These are phyloP conservation scores for Noctua fimbriata DNA, from an alignment of 2,888 invertebrate species.

Conservation along the genomic window DNA sequence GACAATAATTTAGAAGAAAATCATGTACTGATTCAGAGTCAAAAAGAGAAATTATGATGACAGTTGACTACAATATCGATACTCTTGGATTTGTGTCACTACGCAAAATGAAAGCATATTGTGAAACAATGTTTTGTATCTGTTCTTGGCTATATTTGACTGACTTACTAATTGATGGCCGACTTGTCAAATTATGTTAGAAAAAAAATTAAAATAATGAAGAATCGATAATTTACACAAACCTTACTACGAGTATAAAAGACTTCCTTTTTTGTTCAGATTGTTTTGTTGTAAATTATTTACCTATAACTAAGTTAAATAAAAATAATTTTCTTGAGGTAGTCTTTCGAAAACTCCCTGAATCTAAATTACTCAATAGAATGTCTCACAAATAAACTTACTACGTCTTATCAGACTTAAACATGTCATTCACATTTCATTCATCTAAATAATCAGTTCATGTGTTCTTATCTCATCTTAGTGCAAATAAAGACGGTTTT, in stretches of 20 bases:
- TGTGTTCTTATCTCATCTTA: too few species aligned
- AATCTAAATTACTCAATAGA: background rate
- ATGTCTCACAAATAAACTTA: constrained; percentile 11
- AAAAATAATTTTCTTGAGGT: background rate
- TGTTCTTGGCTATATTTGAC: too few species aligned
- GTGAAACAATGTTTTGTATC: background rate
- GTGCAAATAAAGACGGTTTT: too few species aligned
- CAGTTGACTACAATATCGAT: background rate
- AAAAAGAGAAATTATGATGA: background rate
- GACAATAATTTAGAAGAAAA: background rate
- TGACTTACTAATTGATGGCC: too few species aligned
- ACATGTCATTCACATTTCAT: constrained; percentile 35
- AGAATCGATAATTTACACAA: background rate
- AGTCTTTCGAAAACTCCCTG: background rate
- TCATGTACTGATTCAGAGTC: background rate
- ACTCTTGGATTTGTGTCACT: background rate
- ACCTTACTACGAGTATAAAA: background rate
- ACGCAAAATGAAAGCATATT: too few species aligned
- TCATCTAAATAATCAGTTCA: constrained; percentile 24
- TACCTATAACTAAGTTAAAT: background rate
- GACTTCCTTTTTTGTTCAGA: background rate
- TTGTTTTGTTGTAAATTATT: background rate
- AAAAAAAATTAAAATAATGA: background rate
- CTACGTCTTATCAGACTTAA: background rate
- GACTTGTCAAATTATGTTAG: too few species aligned